These are phyloP conservation scores for Laterallus jamaicensis DNA, from an alignment of 2,113 vertebrate genomes.

Conservation along the genomic window DNA sequence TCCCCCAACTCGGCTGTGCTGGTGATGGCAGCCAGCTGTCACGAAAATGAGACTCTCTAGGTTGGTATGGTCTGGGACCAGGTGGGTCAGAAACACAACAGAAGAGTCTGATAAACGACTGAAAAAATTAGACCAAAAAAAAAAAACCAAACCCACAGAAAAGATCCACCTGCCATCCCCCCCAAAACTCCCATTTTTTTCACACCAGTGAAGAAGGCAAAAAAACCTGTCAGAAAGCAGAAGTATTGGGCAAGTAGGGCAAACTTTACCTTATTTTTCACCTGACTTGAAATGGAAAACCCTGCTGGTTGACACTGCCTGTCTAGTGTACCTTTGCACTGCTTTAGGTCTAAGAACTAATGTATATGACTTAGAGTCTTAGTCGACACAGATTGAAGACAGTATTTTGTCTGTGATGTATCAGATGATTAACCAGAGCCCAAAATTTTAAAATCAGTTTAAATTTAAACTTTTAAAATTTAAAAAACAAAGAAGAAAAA, in stretches of 20 bases:
- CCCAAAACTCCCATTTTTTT: not conserved
- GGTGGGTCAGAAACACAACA: not conserved
- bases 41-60: not conserved
- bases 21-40: conserved; percentile 3
- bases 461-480: not conserved
- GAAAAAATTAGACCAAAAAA: not conserved
- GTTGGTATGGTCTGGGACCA: not conserved
- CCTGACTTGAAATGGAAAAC: not conserved
- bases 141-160: not conserved
- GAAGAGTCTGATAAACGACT: not conserved
- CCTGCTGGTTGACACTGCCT: not conserved
- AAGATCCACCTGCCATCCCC: not conserved
- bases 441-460: not conserved
- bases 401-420: not conserved
- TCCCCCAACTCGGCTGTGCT: not conserved
- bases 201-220: not conserved
- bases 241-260: not conserved
- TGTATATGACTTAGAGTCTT: not conserved
- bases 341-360: not conserved
- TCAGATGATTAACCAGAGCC: not conserved
- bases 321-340: not conserved
- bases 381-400: not conserved
- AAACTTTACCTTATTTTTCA: not conserved
- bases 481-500: too few species aligned
- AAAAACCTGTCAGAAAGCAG: not conserved